These are phyloP conservation scores for Ahaetulla prasina DNA, from an alignment of 2,113 vertebrate genomes.

Conservation along the genomic window DNA sequence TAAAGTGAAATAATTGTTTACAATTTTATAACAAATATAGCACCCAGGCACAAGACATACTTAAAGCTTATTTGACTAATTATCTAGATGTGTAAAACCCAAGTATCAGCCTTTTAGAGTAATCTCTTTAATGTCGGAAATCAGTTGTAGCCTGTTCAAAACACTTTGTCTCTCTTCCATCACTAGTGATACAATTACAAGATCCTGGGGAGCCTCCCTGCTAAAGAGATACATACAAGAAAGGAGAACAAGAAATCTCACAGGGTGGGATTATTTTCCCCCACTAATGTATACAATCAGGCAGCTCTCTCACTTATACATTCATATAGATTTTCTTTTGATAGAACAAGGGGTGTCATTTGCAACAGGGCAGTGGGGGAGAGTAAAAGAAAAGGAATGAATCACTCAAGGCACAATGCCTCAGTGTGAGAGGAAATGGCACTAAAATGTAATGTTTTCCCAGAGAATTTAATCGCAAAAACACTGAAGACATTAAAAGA, in stretches of 20 bases:
- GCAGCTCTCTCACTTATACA: conserved; percentile 43
- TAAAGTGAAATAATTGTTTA: conserved; percentile 5
- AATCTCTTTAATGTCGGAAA: conserved; percentile 56
- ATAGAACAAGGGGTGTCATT: background rate
- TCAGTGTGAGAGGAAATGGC: conserved; percentile 3
- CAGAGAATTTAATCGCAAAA: conserved; percentile 19
- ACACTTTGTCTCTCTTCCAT: conserved; percentile 24
- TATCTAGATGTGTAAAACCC: conserved; percentile 41
- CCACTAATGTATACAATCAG: conserved; percentile 42
- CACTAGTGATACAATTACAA: conserved; percentile 51
- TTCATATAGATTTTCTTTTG: conserved; percentile 26
- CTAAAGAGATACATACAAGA: conserved; percentile 46
- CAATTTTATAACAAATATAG: background rate
- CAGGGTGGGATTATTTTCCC: conserved; percentile 31
- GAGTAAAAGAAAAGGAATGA: background rate
- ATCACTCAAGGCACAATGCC: background rate
- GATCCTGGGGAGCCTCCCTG: conserved; percentile 31
- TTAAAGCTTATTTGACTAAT: conserved; percentile 17
- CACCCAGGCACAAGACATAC: conserved; percentile 43
- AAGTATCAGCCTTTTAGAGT: conserved; percentile 45
- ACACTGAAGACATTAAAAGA: background rate
- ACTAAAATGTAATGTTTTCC: conserved; percentile 15
- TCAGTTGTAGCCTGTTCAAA: conserved; percentile 45
- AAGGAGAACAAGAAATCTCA: conserved; percentile 45
- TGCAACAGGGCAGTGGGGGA: background rate